Base-by-base conservation (phyloP, 92 coral and sea anemone species). In the Blastomussa wellsi region DNA sequence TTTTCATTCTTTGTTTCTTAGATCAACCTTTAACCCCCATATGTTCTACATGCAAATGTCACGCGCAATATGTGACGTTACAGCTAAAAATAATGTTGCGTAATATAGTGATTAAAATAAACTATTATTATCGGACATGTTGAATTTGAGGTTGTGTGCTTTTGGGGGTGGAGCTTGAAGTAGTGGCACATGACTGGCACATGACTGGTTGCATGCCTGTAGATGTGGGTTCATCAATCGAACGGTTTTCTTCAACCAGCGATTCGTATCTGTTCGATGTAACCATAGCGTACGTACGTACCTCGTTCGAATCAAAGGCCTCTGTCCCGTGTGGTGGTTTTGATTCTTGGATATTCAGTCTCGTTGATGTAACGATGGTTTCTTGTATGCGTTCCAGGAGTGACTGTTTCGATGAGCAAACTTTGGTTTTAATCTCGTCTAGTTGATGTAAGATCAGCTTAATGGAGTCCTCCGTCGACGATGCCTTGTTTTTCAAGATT, bases 161-260 rank as follows among this genome's bases (percentile, higher is more conserved):
- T 71, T 33, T 71, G 1, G 75, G 75, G 36, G 75, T 71, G 75
- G 75, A 71, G n/a, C 75, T 71, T 71, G 75, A 20, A 71, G 75
- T 71, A 71, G 75, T 71, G 33, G 75, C 48, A 24, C 36, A n/a
- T 10, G 2, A 71, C 47, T 71, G 49, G 75, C 0, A 24, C 22
- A 36, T 36, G 75, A 33, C 17, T 71, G 75, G 48, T 5, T 71
- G 75, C 47, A 71, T 71, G 51, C 47, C 49, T 71, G 75, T 71
- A 71, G 75, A 33, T 71, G 75, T n/a, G 5, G 75, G 48, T 71
- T 33, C 75, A 33, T 71, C 75, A 15, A 33, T 33, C 49, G 47
- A 71, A 33, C n/a, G 75, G 75, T 33, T 71, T 71, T 6, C 75
- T 71, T 38, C 75, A 17, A 9, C 47, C 75, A 71, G 49, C 75